phyloP scores from a whole-genome alignment of 2,888 invertebrate genomes.

The Thalpophila matura region DNA sequence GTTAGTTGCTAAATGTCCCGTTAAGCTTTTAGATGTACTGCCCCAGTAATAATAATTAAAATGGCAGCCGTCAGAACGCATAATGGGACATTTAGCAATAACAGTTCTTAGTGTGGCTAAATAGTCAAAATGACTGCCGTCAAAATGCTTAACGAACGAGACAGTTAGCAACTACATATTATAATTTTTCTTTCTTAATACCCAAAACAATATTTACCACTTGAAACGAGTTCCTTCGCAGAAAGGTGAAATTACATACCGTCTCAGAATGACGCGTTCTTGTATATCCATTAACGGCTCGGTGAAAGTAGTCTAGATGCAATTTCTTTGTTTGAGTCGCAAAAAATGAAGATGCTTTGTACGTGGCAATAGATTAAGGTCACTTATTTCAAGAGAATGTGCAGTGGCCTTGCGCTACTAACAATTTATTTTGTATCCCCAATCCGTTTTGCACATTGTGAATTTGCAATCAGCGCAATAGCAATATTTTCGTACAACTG shows the following conservation, averaged over 20 bases:
- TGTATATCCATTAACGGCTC: conserved; percentile 11
- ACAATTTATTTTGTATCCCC: background rate
- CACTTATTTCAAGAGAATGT: background rate
- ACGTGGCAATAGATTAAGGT: background rate
- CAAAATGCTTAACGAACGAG: no score
- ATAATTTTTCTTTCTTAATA: background rate
- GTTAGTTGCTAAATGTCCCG: no score
- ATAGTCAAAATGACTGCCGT: no score
- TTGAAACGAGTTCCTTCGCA: conserved; percentile 3
- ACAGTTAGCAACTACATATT: no score
- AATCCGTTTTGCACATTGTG: background rate
- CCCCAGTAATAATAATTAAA: no score
- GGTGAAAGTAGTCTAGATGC: conserved; percentile 38
- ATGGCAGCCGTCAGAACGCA: no score
- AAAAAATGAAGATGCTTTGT: background rate
- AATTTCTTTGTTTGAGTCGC: background rate
- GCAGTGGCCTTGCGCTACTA: background rate
- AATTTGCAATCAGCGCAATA: no score
- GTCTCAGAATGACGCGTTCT: conserved; percentile 21
- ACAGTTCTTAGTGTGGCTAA: no score
- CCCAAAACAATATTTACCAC: conserved; percentile 2
- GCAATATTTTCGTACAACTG: background rate
- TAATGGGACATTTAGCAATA: no score
- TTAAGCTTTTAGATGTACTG: no score
- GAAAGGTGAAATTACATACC: conserved; percentile 43